A percentile compares a stretch with the other conserved stretches of the same genome.
Evolutionary conservation across 2,888 invertebrate species (phyloP).

Genomic region (Netelia melanura): DNA sequence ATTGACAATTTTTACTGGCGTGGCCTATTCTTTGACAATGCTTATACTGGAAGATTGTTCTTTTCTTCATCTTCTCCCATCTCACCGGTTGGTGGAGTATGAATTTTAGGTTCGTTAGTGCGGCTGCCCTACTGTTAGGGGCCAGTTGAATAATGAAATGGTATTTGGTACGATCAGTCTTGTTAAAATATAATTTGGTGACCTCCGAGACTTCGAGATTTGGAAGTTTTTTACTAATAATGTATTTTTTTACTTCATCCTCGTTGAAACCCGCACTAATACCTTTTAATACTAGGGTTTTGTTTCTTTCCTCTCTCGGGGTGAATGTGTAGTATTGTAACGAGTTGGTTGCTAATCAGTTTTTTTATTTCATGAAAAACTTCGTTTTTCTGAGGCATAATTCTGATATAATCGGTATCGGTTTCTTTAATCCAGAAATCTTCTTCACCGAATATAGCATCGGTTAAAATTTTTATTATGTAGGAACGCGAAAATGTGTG

Average conservation of each 20-base stretch:
- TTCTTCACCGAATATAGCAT: neutral
- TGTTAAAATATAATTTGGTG: neutral
- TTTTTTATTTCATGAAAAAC: conserved; percentile 9
- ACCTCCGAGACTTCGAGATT: neutral
- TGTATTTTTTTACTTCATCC: neutral
- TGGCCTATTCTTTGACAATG: conserved; percentile 63
- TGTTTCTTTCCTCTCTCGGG: conserved; percentile 1
- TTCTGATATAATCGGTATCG: neutral
- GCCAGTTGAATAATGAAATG: neutral
- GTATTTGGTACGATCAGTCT: neutral
- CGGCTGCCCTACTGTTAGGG: neutral
- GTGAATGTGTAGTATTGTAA: conserved; percentile 31
- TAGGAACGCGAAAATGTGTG: neutral
- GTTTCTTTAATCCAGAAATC: neutral
- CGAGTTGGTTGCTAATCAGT: neutral
- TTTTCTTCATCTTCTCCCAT: conserved; percentile 49
- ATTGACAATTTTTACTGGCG: conserved; percentile 46
- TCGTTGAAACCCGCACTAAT: conserved; percentile 10
- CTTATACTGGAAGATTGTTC: conserved; percentile 48
- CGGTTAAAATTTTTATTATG: neutral
- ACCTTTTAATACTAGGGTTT: conserved; percentile 36
- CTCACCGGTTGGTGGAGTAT: conserved; percentile 34
- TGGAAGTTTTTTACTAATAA: neutral
- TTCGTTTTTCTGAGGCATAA: neutral
- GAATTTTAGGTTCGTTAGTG: conserved; percentile 4